Base-by-base conservation (phyloP, 92 coral and sea anemone species). In the Umimayanthus chanpuru region DNA sequence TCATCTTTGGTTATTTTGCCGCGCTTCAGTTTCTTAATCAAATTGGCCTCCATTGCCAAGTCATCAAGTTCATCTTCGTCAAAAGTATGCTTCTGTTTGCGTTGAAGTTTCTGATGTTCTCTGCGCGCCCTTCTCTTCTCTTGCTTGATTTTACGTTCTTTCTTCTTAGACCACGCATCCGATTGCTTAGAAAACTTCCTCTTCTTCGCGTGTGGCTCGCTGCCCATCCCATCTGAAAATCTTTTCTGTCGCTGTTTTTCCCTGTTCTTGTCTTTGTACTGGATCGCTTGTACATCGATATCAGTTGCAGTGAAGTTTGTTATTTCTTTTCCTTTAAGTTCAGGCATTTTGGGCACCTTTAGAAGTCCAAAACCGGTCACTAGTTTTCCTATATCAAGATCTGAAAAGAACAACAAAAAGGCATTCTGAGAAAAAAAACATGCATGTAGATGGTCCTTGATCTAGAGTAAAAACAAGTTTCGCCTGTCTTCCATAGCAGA, bases 281-380 rank as follows among this genome's bases (percentile, higher is more conserved):
- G 91, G 9, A 97, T 93, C 32, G 83, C 81, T 4, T 91, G 91
- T 14, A 90, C 81, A 88, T 97, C 97, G 25, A 95, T 86, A 4
- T 94, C 98, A 36, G 81, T 85, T 16, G 94, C 87, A 53, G 91
- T 90, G 78, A 97, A 97, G 71, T 91, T 88, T 66, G 90, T 90
- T 2, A 93, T 89, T 39, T 89, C 91, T 40, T 91, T 92, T 64
- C 94, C 95, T 88, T 93, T 95, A 1, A 97, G 96, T 86, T 97
- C 99, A 5, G 98, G 96, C 98, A 97, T 95, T 65, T 90, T 86
- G 30, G 99, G 99, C 84, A 97, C 82, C 36, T 93, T 94, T 9
- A 97, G 74, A 58, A 97, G 95, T 53, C 99, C 99, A 92, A 95
- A 97, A 36, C 99, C 97, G 10, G 94, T 90, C 9, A 95, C 98